These are phyloP conservation scores for Sebastes steindachneri DNA, from an alignment of 2,797 vertebrate genomes.

Conservation along the genomic window DNA sequence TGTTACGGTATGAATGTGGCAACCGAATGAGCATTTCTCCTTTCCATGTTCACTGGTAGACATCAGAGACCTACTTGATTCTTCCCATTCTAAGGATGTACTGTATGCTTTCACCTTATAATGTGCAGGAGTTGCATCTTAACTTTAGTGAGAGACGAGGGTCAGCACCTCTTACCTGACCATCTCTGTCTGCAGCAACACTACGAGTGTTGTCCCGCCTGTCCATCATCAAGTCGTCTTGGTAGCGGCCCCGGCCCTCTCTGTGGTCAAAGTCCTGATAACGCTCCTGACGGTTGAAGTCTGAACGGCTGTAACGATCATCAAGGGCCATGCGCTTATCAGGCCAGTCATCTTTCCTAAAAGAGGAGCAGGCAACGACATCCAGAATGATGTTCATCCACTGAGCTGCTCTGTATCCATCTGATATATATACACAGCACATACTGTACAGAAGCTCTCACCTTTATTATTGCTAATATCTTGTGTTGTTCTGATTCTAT, in stretches of 20 bases:
- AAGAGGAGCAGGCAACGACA: background rate
- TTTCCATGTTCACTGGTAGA: background rate
- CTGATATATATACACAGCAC: rapidly evolving
- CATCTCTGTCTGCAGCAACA: constrained; percentile 84
- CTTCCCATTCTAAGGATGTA: background rate
- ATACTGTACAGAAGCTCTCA: background rate
- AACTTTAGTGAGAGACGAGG: background rate
- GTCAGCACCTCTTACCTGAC: constrained; percentile 80
- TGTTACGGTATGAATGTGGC: no score
- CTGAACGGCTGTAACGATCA: constrained; percentile 87
- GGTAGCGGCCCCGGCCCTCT: constrained; percentile 91
- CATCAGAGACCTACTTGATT: background rate
- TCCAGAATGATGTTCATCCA: background rate
- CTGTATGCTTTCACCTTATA: background rate
- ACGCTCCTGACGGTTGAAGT: constrained; percentile 89
- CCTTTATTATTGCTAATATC: background rate
- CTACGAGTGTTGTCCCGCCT: constrained; percentile 87
- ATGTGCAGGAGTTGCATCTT: background rate
- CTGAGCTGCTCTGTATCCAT: background rate
- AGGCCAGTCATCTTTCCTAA: constrained; percentile 91
- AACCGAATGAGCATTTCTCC: background rate
- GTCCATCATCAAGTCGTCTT: constrained; percentile 86
- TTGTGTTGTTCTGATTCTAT: background rate
- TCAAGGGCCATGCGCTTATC: constrained; percentile 91
- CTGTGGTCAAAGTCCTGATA: constrained; percentile 94